A percentile compares a stretch with the other conserved stretches of the same genome.
phyloP scores from a whole-genome alignment of 2,797 vertebrate species.

The Philypnodon macrostomus region DNA sequence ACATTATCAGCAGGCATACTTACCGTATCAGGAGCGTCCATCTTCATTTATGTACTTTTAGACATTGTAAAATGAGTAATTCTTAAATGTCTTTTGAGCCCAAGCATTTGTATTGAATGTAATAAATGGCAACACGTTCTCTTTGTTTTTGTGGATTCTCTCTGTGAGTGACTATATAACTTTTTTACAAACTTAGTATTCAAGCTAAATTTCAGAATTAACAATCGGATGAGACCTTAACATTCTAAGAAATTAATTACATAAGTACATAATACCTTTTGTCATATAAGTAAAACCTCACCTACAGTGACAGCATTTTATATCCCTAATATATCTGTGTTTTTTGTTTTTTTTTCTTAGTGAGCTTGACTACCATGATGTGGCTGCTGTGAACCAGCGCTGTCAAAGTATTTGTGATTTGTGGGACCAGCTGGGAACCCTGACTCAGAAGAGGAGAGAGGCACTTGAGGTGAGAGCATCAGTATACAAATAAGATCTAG shows the following conservation, averaged over 20 bases:
- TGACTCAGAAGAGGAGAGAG: slow-evolving; percentile 96
- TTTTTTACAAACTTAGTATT: no score
- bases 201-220: no score
- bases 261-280: no score
- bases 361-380: slow-evolving; percentile 93
- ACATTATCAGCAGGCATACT: not conserved
- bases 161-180: no score
- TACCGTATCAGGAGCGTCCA: not conserved
- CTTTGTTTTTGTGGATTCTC: no score
- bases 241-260: no score
- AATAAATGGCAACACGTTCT: not conserved
- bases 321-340: not conserved
- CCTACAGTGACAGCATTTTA: no score
- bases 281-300: not conserved
- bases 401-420: slow-evolving; percentile 98
- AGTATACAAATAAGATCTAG: not conserved
- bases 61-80: no score
- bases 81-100: not conserved
- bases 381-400: slow-evolving; percentile 89
- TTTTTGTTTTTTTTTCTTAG: slow-evolving; percentile 62
- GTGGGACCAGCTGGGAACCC: slow-evolving; percentile 94
- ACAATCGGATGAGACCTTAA: no score
- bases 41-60: no score
- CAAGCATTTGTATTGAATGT: not conserved
- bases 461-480: slow-evolving; percentile 83